Evolutionary conservation across 2,113 vertebrate species (phyloP).

Genomic region (Sphyrna mokarran): DNA sequence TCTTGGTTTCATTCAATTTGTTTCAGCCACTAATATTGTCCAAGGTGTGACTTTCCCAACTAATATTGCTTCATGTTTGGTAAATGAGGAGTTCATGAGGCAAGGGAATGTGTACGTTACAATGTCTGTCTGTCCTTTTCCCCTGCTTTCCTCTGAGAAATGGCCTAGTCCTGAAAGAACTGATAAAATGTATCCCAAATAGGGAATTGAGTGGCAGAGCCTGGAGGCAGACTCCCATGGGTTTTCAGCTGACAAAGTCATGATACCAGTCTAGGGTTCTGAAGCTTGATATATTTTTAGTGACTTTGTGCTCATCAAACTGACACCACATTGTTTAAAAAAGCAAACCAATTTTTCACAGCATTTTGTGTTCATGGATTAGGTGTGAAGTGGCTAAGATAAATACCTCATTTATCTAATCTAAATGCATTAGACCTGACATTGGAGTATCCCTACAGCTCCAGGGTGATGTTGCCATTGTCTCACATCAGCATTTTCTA

Average conservation of each 20-base stretch:
- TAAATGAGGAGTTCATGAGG: background rate
- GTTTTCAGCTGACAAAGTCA: background rate
- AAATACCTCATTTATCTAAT: background rate
- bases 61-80: background rate
- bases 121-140: background rate
- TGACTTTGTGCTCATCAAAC: background rate
- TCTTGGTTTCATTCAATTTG: background rate
- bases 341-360: background rate
- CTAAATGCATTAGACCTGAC: background rate
- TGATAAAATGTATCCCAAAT: background rate
- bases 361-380: background rate
- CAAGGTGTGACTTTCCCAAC: background rate
- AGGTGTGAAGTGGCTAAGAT: background rate
- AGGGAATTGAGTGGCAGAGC: background rate
- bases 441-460: background rate
- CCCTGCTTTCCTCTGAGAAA: background rate
- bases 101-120: background rate
- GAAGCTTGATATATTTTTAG: background rate
- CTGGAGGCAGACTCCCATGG: background rate
- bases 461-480: background rate
- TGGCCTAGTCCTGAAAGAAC: background rate
- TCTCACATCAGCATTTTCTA: background rate
- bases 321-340: background rate
- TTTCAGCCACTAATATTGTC: background rate
- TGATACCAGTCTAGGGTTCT: background rate